Evolutionary conservation across 2,797 vertebrate genomes (phyloP).

Genomic region (Gephyroberyx darwinii): DNA sequence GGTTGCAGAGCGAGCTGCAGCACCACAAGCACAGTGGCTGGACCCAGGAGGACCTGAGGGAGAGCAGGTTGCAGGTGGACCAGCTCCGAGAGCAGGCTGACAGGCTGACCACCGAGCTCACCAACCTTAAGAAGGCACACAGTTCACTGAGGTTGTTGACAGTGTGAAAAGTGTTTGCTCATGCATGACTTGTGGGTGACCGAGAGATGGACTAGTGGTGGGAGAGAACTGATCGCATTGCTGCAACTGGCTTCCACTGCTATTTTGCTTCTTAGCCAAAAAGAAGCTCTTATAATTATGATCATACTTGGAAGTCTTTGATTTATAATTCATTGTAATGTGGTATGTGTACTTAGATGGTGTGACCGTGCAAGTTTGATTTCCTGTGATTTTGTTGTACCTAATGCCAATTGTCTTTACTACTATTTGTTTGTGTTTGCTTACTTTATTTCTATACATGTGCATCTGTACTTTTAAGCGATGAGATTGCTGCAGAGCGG

Average conservation of each 20-base stretch:
- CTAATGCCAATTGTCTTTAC: neutral
- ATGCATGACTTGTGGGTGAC: conserved; percentile 3
- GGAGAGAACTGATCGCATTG: neutral
- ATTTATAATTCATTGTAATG: neutral
- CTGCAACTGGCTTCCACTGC: neutral
- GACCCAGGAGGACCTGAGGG: conserved; percentile 76
- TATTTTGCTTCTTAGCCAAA: neutral
- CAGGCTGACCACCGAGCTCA: conserved; percentile 75
- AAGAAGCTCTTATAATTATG: neutral
- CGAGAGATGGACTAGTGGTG: conserved; percentile 3
- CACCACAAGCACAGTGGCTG: conserved; percentile 53
- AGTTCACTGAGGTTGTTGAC: conserved; percentile 79
- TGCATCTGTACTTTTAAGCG: conserved; percentile 62
- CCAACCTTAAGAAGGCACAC: conserved; percentile 78
- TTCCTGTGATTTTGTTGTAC: neutral
- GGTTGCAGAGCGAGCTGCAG: conserved; percentile 74
- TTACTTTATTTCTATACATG: conserved; percentile 38
- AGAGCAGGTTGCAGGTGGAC: conserved; percentile 77
- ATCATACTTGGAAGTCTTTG: neutral
- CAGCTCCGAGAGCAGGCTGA: conserved; percentile 77
- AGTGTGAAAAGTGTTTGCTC: conserved; percentile 37
- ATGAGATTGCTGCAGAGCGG: conserved; percentile 74
- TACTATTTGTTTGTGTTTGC: neutral
- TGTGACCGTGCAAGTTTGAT: neutral
- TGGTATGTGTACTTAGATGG: neutral